phyloP scores from a whole-genome alignment of 2,888 invertebrate genomes.

The Orchestes rusci region DNA sequence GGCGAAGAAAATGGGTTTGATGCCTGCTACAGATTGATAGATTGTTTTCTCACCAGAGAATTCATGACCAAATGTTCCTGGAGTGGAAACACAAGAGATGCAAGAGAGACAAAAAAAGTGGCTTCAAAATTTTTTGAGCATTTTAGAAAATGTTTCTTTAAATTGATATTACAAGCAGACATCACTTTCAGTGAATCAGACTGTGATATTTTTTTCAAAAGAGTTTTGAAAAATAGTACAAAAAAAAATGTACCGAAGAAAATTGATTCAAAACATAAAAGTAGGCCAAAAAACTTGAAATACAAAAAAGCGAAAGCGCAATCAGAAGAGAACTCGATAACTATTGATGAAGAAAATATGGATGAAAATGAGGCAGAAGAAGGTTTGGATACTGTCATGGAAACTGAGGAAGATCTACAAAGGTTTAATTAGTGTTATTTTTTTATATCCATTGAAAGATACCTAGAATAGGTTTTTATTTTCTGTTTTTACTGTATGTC shows the following conservation, averaged over 20 bases:
- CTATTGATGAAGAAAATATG: too few species aligned
- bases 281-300: constrained; percentile 18
- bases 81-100: constrained; percentile 14
- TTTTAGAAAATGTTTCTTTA: constrained; percentile 17
- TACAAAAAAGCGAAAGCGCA: too few species aligned
- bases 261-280: constrained; percentile 15
- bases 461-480: too few species aligned
- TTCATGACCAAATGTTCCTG: constrained; percentile 18
- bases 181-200: constrained; percentile 14
- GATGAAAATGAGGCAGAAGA: too few species aligned
- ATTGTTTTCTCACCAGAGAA: constrained; percentile 16
- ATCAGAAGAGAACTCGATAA: too few species aligned
- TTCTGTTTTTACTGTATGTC: too few species aligned
- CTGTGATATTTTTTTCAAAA: constrained; percentile 17
- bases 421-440: too few species aligned
- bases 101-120: constrained; percentile 12
- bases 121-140: constrained; percentile 17
- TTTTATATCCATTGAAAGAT: too few species aligned
- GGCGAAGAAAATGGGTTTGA: constrained; percentile 11
- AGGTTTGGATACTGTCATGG: too few species aligned
- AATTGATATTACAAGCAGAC: constrained; percentile 15
- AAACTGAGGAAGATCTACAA: too few species aligned
- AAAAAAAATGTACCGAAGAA: constrained; percentile 4
- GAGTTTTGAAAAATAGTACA: constrained; percentile 17
- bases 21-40: constrained; percentile 19